Evolutionary conservation across 2,888 invertebrate species (phyloP), one percentile per base, ranked within the genome.

Genomic region (Xylocampa areola): DNA sequence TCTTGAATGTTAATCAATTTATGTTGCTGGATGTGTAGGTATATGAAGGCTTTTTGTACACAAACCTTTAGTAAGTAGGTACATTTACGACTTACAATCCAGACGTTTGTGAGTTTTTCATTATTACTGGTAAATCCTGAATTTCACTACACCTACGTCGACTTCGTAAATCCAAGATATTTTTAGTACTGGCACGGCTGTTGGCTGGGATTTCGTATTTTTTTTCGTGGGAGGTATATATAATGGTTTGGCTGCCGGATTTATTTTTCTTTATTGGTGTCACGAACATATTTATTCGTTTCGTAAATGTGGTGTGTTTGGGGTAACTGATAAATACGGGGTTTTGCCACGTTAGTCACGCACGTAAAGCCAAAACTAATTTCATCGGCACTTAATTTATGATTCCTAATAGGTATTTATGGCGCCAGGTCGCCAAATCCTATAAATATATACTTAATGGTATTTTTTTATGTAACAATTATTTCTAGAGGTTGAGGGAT

Each of bases 121-220:
- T 57, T 50, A 37, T 60, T 66, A 52, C 52, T 64, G 54, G 60
- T 47, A 45, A 41, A 54, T 48, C 47, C 45, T 27, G 51, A 48
- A 39, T 71, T 47, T 53, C 43, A 39, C 35, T 50, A 51, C 35
- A 32, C 43, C 30, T 17, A 45, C 43, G 39, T 39, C 16, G 30
- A 21, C 16, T 47, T 54, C 67, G 43, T 48, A 67, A 71, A 61
- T 57, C 67, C 48, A 72, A 61, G 61, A 66, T 53, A 60, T 65
- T 71, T 66, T 71, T 69, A 66, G 25, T 66, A 48, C 35, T 21
- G 17, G 36, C 33, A 44, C 49, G 35, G 23, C 37, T 57, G 55
- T 47, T 50, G 51, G 32, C 19, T 25, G 19, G 29, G 16, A 52
- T 59, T 66, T 44, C n/a, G n/a, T n/a, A 27, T 52, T 51, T 47